Evolutionary conservation across 2,888 invertebrate species (phyloP).

Genomic region (Microctonus hyperodae): DNA sequence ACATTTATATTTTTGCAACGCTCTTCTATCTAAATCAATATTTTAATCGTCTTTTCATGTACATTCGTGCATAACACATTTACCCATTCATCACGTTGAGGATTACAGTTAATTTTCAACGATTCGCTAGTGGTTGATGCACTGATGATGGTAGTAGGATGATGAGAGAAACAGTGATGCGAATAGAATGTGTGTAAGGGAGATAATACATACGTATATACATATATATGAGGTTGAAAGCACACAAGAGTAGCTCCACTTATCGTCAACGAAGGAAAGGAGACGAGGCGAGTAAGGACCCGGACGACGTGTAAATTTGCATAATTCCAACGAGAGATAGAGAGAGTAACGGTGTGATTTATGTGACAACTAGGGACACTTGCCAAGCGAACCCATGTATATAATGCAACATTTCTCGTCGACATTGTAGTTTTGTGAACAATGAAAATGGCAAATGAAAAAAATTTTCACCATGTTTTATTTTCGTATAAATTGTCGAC

Average conservation of each 20-base stretch:
- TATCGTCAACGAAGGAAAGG: conserved; percentile 30
- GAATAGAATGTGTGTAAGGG: too few species aligned
- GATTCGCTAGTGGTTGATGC: conserved; percentile 34
- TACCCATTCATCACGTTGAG: not conserved
- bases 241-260: conserved; percentile 31
- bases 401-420: conserved; percentile 23
- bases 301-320: conserved; percentile 42
- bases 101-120: conserved; percentile 30
- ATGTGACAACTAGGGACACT: conserved; percentile 42
- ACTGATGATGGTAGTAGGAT: conserved; percentile 15
- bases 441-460: not conserved
- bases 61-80: not conserved
- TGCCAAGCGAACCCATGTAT: conserved; percentile 39
- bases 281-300: conserved; percentile 19
- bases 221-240: conserved; percentile 20
- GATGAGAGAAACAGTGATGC: not conserved
- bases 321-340: conserved; percentile 42
- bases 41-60: not conserved
- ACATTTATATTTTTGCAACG: too few species aligned
- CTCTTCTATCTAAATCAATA: too few species aligned
- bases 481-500: too few species aligned
- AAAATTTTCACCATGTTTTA: not conserved
- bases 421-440: not conserved
- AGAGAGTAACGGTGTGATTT: conserved; percentile 42
- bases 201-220: too few species aligned